These are phyloP conservation scores for Rhaphigaster nebulosa DNA, from an alignment of 2,888 invertebrate species.

Conservation along the genomic window DNA sequence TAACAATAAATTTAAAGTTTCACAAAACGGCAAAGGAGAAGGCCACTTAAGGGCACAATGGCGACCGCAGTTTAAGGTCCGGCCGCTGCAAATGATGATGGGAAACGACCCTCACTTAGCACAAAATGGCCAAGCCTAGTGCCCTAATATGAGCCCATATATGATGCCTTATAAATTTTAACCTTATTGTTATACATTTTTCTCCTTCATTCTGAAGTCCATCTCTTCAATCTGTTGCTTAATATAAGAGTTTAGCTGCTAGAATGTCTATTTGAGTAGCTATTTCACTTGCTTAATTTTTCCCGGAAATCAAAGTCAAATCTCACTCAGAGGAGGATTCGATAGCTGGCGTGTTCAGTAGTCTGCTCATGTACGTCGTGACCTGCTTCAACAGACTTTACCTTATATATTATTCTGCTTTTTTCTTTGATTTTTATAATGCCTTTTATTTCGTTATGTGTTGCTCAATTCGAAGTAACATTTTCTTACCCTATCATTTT, in stretches of 20 bases:
- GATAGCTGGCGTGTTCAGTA: too few relatives aligned
- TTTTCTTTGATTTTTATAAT: too few relatives aligned
- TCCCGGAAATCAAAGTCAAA: too few relatives aligned
- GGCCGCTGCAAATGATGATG: constrained; percentile 27
- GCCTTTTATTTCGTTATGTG: too few relatives aligned
- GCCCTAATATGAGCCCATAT: constrained; percentile 10
- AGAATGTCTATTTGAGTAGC: too few relatives aligned
- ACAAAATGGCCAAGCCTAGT: constrained; percentile 8
- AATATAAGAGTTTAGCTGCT: background rate
- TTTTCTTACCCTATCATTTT: too few relatives aligned
- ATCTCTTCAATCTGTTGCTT: background rate
- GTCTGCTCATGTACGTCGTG: too few relatives aligned
- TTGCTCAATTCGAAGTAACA: too few relatives aligned
- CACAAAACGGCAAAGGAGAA: constrained; percentile 27
- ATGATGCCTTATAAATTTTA: background rate
- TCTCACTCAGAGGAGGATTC: too few relatives aligned
- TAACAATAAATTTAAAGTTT: constrained; percentile 28
- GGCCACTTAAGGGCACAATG: background rate
- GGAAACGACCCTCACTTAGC: constrained; percentile 30
- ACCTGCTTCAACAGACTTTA: too few relatives aligned
- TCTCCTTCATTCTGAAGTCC: background rate
- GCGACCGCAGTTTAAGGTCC: constrained; percentile 18
- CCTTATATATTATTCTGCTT: too few relatives aligned
- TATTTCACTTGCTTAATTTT: too few relatives aligned
- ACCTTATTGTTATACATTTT: constrained; percentile 4